Base-by-base conservation (phyloP, 30 jellyfish, hydroid and myxozoan species). In the Chrysaora quinquecirrha region DNA sequence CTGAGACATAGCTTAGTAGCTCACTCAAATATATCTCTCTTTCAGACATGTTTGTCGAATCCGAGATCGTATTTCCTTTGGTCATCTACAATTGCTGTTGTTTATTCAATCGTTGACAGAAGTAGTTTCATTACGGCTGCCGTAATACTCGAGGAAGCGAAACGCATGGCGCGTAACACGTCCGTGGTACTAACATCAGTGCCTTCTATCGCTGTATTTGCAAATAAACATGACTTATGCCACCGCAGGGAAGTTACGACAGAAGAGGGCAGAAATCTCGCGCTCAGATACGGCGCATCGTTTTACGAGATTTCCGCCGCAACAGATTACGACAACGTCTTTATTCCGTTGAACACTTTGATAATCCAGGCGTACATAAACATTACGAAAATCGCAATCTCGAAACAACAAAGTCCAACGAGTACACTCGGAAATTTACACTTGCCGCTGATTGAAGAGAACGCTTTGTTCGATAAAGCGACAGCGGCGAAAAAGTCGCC, bases 271-370 rank as follows among this genome's bases (percentile, higher is more conserved):
- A 82, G 88, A n/a, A 82, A 76, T 2, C 81, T 93, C 2, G 98
- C 98, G 23, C 38, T 63, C 32, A 48, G 52, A 54, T 77, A 80
- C 65, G 94, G 95, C 29, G 97, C 95, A 24, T 67, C 88, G 28
- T 93, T 86, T 64, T 79, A 95, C 75, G 98, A 93, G 73, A 65
- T 87, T 67, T 93, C 98, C 0, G 98, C 98, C 2, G 80, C 98
- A 16, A 83, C 76, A 2, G 98, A 93, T 69, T 93, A 52, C 60
- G 89, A 86, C 32, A 87, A 95, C 18, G 78, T 86, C 14, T 82
- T 56, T 78, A 63, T 66, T 16, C 96, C 96, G 14, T 64, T 93
- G 74, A 87, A 79, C 47, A 82, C 88, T 0, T 33, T 93, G 70
- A 70, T 93, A 18, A 71, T 87, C 19, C 96, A 86, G 46, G 76